Evolutionary conservation across 2,113 vertebrate species (phyloP).

Genomic region (Nipponia nippon): DNA sequence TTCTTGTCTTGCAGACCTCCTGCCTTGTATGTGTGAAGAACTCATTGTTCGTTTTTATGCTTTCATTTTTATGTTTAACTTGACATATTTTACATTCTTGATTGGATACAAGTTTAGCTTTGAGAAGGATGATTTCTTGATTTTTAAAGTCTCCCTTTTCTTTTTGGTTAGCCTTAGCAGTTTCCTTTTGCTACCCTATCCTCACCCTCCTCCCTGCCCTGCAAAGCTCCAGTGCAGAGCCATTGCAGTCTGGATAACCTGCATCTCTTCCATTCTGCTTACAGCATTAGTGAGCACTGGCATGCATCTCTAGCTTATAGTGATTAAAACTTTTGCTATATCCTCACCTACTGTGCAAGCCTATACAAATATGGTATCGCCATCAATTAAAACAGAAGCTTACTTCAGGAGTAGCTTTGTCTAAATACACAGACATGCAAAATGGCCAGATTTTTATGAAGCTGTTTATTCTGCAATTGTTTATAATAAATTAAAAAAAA

Average conservation of each 20-base stretch:
- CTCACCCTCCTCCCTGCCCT: neutral
- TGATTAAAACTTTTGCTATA: neutral
- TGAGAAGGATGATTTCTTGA: neutral
- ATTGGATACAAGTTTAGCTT: neutral
- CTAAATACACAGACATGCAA: neutral
- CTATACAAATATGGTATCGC: accelerated
- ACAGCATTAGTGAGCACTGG: neutral
- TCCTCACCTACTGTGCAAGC: neutral
- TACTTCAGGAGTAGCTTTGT: neutral
- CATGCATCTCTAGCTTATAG: neutral
- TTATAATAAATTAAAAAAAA: neutral
- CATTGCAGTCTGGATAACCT: neutral
- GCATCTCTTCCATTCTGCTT: neutral
- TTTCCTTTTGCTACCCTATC: neutral
- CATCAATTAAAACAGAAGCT: neutral
- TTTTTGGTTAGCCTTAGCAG: neutral
- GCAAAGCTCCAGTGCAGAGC: neutral
- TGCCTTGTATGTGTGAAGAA: neutral
- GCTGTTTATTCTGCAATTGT: neutral
- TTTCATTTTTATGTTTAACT: neutral
- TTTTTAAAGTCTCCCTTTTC: neutral
- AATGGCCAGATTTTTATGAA: neutral
- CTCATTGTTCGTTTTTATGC: neutral
- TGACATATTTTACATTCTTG: neutral
- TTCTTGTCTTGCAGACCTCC: neutral